Evolutionary conservation across 2,797 vertebrate genomes (phyloP).

Genomic region (Lacerta bilineata): DNA sequence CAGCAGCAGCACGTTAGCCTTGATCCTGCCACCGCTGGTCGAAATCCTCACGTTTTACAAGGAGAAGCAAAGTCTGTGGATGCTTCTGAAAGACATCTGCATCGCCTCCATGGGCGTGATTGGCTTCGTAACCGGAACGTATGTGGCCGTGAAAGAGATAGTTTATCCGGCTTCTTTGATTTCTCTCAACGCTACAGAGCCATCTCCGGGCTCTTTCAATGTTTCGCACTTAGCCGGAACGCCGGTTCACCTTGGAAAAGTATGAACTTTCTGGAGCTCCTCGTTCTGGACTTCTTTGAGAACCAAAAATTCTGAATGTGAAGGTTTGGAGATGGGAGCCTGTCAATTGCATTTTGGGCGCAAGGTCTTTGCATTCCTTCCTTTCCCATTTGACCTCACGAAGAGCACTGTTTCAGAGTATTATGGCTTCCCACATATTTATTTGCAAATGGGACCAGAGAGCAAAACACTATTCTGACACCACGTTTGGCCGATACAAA

Average conservation of each 20-base stretch:
- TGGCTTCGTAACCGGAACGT: conserved; percentile 88
- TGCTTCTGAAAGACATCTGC: conserved; percentile 84
- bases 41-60: conserved; percentile 87
- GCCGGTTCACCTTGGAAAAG: conserved; percentile 62
- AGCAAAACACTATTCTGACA: conserved; percentile 1
- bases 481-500: background rate
- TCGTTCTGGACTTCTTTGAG: background rate
- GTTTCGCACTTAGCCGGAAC: conserved; percentile 61
- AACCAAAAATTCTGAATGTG: conserved; percentile 49
- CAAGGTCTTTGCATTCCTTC: conserved; percentile 7
- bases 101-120: conserved; percentile 84
- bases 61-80: conserved; percentile 78
- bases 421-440: conserved; percentile 29
- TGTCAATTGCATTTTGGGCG: background rate
- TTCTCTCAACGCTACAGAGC: conserved; percentile 50
- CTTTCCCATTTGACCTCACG: conserved; percentile 1
- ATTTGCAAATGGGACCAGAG: conserved; percentile 20
- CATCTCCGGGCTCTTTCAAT: conserved; percentile 62
- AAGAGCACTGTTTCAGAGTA: conserved; percentile 8
- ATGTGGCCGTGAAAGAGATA: conserved; percentile 87
- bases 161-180: conserved; percentile 75
- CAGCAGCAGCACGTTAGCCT: conserved; percentile 88
- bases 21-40: conserved; percentile 87
- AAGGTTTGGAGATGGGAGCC: background rate
- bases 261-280: background rate